Base-by-base conservation (phyloP, 2,888 invertebrate species). In the Conistra vaccinii region DNA sequence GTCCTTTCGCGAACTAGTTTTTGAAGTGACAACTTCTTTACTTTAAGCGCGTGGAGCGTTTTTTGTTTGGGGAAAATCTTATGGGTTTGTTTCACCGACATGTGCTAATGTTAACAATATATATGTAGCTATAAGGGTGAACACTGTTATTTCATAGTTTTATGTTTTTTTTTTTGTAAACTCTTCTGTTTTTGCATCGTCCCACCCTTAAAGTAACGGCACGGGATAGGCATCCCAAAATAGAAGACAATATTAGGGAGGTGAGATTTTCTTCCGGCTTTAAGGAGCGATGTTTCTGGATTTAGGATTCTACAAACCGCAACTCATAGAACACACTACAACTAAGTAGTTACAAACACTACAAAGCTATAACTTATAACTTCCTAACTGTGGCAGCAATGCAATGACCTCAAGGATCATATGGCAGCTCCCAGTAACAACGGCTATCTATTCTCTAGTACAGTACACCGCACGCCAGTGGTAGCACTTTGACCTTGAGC, bases 391-490 rank as follows among this genome's bases (percentile, higher is more conserved):
- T 32, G 60, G 51, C 65, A 57, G 55, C 42, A 63, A 71, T 69
- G 60, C 72, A 71, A 60, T 67, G 84, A 86, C 79, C 88, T 76
- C 67, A 57, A 10, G 55, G 67, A 87, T 86, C 86, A 29, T 26
- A 58, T 84, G 58, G 74, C 85, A 60, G 57, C 4, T 51, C 14
- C 32, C 23, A 65, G 45, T 39, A 65, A 81, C 84, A 86, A 77
- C 55, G 79, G 29, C 14, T 75, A 73, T 81, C 82, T 86, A 76
- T 84, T 78, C 84, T 55, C n/a, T 32, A 57, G 74, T 29, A 66
- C 66, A 20, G 32, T 55, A 20, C 10, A 10, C 17, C 12, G 55
- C 66, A 55, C 2, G 55, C n/a, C 20, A 12, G 1, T 66, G 10
- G 17, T n/a, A n/a, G n/a, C n/a, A n/a, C n/a, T n/a, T 6, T 9